Evolutionary conservation across 1,140 invertebrate species (phyloP), one percentile per base, ranked within the genome.

Genomic region (Rhyzopertha dominica): DNA sequence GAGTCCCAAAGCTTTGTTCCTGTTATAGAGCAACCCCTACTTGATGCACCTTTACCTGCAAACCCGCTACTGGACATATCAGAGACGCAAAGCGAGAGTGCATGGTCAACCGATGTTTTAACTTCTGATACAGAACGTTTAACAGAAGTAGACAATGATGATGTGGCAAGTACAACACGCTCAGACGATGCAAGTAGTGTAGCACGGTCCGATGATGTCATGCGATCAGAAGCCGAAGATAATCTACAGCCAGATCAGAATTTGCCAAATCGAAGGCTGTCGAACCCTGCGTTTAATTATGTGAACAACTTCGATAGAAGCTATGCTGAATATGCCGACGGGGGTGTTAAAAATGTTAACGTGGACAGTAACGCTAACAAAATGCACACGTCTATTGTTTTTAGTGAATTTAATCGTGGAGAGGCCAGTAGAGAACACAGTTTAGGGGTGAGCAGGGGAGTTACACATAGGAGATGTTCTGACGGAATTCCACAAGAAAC

Each of bases 41-140:
- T 53, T 5, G 51, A 1, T 65, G 69, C 44, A 39, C 30, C 7
- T 22, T 20, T 37, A 31, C 54, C 28, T 47, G 58, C 32, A 53
- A 67, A 63, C 59, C 59, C 50, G 29, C 48, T 76, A 25, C 51
- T 77, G 23, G 90, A 95, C 65, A 79, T 85, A 8, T 89, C 85
- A 10, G 91, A 95, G 70, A 94, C 91, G 17, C 87, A 88, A 1
- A 93, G 89, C 53, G 94, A 97, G 72, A 80, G 78, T 39, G 93
- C 92, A 1, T 98, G 95, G 95, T 95, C 91, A 58, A 96, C 92
- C 12, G 94, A 98, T 73, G 95, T 96, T 19, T 71, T 96, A 30
- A 89, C 91, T 1, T 95, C 90, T 14, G 94, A 98, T 66, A 94
- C 90, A 4, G 94, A 97, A 66, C 75, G 91, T 32, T 73, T 95